Base-by-base conservation (phyloP, 2,113 vertebrate genomes). In the Oxygymnocypris stewartii region DNA sequence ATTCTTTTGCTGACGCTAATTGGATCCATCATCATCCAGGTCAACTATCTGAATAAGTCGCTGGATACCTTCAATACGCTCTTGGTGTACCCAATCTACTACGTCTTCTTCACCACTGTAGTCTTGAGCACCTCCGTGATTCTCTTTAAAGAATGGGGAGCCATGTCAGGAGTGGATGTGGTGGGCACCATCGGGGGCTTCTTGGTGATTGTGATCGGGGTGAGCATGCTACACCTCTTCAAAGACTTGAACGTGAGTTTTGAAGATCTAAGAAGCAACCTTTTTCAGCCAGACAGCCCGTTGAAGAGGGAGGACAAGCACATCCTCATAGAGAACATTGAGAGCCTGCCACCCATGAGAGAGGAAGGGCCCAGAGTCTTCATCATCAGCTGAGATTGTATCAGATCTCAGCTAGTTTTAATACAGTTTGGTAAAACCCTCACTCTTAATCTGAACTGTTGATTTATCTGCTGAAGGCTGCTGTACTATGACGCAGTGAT, bases 21-120 rank as follows among this genome's bases (percentile, higher is more conserved):
- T 0, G 89, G 93, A 5, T 97, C 97, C 18, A 92, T 99, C 84
- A 93, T 96, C 87, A 97, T 96, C 0, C 98, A 99, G 89, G 96
- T 99, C 87, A 98, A 99, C 95, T 99, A 98, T 94, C 96, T 99
- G 90, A 99, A 99, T 93, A 97, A 97, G 91, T 96, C 98, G 0
- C 94, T 99, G 90, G 98, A 99, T 89, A 94, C 96, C 75, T 99
- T 98, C 90, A 98, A 96, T 88, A 99, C 98, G 0, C 96, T 97
- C 16, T 91, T 99, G 90, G 98, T 99, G 75, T 99, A 98, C 79
- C 97, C 98, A 79, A 96, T 99, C 89, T 99, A 99, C 94, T 99
- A 99, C 0, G 98, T 99, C 78, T 91, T 97, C 87, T 99, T 99
- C 94, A 99, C 98, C 87, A 96, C 95, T 0, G 95, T 96, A 0